phyloP scores from a whole-genome alignment of 2,113 vertebrate species.

The Archocentrus centrarchus region DNA sequence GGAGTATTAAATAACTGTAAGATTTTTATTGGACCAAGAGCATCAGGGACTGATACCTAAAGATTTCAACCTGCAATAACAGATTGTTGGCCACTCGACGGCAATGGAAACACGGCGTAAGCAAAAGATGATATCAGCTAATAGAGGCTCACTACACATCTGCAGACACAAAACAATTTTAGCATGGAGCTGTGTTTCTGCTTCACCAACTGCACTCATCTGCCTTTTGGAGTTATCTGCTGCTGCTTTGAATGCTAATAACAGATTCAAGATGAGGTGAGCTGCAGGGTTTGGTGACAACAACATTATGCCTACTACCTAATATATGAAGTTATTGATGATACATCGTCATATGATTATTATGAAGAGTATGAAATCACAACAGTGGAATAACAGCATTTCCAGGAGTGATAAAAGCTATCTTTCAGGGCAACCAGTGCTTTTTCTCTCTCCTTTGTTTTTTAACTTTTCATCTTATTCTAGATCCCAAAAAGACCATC shows the following conservation, averaged over 20 bases:
- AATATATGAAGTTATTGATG: fast-evolving
- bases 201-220: background rate
- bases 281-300: background rate
- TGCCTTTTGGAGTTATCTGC: background rate
- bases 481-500: background rate
- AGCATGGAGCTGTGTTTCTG: background rate
- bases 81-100: background rate
- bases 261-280: background rate
- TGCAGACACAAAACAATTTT: background rate
- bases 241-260: background rate
- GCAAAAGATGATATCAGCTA: background rate
- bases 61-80: background rate
- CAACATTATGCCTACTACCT: background rate
- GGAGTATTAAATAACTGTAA: background rate
- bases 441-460: background rate
- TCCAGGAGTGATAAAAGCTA: background rate
- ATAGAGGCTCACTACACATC: background rate
- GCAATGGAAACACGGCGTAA: background rate
- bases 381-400: background rate
- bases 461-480: background rate
- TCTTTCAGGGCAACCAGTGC: background rate
- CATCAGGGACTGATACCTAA: background rate
- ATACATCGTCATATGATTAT: background rate
- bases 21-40: slow-evolving; percentile 2
- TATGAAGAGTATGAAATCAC: background rate